A percentile compares a stretch with the other conserved stretches of the same genome.
These are phyloP conservation scores for Reticulitermes speratus DNA, from an alignment of 1,140 invertebrate species.

Conservation along the genomic window DNA sequence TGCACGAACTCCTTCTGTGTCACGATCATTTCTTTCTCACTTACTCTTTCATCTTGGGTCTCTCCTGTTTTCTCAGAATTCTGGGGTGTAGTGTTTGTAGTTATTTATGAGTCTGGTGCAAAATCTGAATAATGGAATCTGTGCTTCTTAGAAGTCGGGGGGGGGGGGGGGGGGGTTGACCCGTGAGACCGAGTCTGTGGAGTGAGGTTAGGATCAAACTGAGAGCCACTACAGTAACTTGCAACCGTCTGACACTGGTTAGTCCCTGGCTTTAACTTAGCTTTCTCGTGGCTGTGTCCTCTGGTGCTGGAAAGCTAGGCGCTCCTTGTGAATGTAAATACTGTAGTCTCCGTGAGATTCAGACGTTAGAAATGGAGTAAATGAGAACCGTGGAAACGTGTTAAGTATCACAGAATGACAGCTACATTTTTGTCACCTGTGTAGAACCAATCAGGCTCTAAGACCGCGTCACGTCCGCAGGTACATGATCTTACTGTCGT, in stretches of 20 bases:
- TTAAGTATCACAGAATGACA: too few relatives aligned
- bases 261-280: neutral
- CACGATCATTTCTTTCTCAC: neutral
- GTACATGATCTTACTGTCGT: too few relatives aligned
- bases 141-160: neutral
- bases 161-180: neutral
- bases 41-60: neutral
- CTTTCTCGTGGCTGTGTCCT: neutral
- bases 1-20: neutral
- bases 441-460: too few relatives aligned
- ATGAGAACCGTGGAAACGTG: neutral
- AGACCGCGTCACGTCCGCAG: too few relatives aligned
- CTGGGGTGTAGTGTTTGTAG: neutral
- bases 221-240: neutral
- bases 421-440: too few relatives aligned
- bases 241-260: neutral
- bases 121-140: conserved; percentile 5
- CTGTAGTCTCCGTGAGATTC: neutral
- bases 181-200: neutral
- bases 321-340: neutral
- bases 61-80: neutral
- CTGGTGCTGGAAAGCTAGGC: neutral
- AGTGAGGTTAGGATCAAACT: neutral
- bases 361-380: neutral
- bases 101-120: neutral